These are phyloP conservation scores for Liasis olivaceus DNA, from an alignment of 2,797 vertebrate species.

Conservation along the genomic window DNA sequence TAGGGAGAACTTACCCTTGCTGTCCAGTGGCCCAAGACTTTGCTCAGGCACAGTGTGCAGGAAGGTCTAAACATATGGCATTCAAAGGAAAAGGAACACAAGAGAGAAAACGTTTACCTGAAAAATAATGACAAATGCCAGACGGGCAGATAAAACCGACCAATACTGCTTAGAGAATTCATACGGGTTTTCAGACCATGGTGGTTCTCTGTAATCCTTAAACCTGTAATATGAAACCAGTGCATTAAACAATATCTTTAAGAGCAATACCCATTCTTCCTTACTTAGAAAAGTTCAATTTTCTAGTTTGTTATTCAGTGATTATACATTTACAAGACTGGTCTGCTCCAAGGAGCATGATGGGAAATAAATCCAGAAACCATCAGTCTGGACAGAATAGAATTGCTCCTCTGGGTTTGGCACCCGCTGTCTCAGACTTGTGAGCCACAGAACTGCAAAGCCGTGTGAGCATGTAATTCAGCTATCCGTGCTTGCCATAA, in stretches of 20 bases:
- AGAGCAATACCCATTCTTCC: background rate
- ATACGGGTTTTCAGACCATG: slow-evolving; percentile 87
- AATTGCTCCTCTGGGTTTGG: too few relatives aligned
- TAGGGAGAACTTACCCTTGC: too few relatives aligned
- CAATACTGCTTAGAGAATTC: slow-evolving; percentile 97
- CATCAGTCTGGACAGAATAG: too few relatives aligned
- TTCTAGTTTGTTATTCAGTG: background rate
- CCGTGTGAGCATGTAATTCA: too few relatives aligned
- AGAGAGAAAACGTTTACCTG: slow-evolving; percentile 82
- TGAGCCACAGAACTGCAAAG: too few relatives aligned
- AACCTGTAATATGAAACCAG: slow-evolving; percentile 78
- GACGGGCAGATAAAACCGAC: slow-evolving; percentile 89
- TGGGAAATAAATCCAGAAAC: too few relatives aligned
- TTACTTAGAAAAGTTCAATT: background rate
- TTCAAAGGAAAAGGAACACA: background rate
- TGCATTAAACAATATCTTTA: slow-evolving; percentile 24
- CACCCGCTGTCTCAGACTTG: too few relatives aligned
- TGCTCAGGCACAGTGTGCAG: background rate
- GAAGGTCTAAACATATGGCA: background rate
- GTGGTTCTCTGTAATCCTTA: slow-evolving; percentile 97
- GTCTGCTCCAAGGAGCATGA: too few relatives aligned
- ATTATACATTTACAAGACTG: background rate
- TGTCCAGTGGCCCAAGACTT: background rate
- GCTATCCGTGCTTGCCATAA: too few relatives aligned
- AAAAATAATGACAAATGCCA: slow-evolving; percentile 96